A percentile compares a stretch with the other conserved stretches of the same genome.
Evolutionary conservation across 2,888 invertebrate species (phyloP).

Genomic region (Octodonta nipae): DNA sequence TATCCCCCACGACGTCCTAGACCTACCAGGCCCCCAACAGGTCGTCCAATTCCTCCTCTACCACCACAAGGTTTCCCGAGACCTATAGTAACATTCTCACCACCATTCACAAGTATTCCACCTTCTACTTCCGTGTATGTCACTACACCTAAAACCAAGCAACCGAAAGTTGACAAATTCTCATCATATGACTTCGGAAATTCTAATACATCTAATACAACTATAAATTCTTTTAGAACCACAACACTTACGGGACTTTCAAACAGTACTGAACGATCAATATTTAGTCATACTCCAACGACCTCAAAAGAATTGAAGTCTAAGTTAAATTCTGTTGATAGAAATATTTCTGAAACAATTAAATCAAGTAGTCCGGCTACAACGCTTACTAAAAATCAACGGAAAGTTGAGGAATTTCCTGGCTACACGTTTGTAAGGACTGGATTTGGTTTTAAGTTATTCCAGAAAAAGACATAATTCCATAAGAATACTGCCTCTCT

Average conservation of each 20-base stretch:
- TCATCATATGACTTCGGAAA: no score
- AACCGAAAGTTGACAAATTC: no score
- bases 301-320: background rate
- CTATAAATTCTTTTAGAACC: background rate
- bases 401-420: conserved; percentile 4
- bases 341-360: no score
- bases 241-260: no score
- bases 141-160: conserved; percentile 6
- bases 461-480: no score
- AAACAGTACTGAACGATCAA: no score
- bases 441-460: conserved; percentile 8
- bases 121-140: conserved; percentile 12
- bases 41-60: conserved; percentile 6
- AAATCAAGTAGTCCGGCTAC: no score
- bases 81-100: conserved; percentile 10
- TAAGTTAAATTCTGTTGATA: no score
- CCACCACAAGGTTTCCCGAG: conserved; percentile 9
- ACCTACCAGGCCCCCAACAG: background rate
- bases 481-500: no score
- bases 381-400: background rate
- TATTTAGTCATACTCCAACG: no score
- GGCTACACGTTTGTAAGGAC: conserved; percentile 9
- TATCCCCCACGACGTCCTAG: no score
- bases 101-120: conserved; percentile 9
- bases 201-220: background rate